These are phyloP conservation scores for Merodon equestris DNA, from an alignment of 2,888 invertebrate genomes.

Conservation along the genomic window DNA sequence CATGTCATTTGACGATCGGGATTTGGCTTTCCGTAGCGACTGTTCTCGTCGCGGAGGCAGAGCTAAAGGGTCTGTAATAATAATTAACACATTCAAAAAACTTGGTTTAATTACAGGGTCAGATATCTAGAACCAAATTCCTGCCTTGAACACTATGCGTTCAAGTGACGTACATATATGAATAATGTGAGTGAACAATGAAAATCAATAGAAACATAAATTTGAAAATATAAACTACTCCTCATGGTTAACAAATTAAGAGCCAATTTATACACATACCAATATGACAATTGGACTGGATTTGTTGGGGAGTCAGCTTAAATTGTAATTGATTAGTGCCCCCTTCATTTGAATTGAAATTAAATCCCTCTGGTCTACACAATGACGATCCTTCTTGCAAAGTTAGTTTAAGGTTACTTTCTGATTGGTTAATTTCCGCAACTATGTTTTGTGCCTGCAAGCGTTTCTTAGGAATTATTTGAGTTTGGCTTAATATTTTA, in stretches of 20 bases:
- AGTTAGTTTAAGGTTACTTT: too few species aligned
- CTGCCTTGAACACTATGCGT: too few species aligned
- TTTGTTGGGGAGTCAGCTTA: slow-evolving; percentile 76
- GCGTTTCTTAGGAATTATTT: slow-evolving; percentile 78
- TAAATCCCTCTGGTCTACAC: too few species aligned
- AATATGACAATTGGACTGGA: slow-evolving; percentile 4
- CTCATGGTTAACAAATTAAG: too few species aligned
- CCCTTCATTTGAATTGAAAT: slow-evolving; percentile 48
- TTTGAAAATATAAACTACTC: too few species aligned
- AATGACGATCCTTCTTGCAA: too few species aligned
- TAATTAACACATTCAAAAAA: slow-evolving; percentile 66
- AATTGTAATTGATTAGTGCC: slow-evolving; percentile 10
- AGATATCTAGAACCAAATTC: too few species aligned
- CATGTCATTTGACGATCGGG: slow-evolving; percentile 81
- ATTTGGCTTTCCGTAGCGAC: slow-evolving; percentile 84
- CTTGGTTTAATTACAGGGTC: too few species aligned
- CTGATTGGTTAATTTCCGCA: slow-evolving; percentile 72
- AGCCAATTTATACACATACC: slow-evolving; percentile 5
- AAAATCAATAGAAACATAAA: too few species aligned
- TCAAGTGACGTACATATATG: too few species aligned
- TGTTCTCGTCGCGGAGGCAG: slow-evolving; percentile 82
- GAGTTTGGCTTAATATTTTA: slow-evolving; percentile 78
- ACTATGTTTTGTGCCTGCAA: slow-evolving; percentile 78
- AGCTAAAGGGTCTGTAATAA: slow-evolving; percentile 78
- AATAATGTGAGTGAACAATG: too few species aligned